phyloP scores from a whole-genome alignment of 2,113 vertebrate genomes.

The Hemicordylus capensis region DNA sequence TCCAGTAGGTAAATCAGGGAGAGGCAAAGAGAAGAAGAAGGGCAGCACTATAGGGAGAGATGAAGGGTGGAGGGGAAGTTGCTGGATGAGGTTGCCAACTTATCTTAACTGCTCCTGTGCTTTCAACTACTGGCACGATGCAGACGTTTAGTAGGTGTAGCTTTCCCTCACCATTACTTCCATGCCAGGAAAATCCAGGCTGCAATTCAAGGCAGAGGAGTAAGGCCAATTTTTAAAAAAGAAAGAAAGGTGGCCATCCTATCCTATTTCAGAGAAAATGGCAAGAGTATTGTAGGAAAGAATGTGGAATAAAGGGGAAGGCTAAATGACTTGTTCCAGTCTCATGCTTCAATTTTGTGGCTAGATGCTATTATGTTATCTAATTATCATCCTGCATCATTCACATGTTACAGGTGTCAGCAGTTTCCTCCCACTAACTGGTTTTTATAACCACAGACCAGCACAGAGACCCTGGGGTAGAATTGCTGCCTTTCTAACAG shows the following conservation, averaged over 20 bases:
- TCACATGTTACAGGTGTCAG: not conserved
- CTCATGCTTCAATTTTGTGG: not conserved
- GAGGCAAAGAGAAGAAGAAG: not conserved
- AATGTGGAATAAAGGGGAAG: not conserved
- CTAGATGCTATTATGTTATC: not conserved
- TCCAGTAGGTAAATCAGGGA: not conserved
- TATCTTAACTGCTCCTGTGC: not conserved
- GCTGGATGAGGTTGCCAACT: not conserved
- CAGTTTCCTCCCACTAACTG: slow-evolving; percentile 16
- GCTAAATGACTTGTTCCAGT: not conserved
- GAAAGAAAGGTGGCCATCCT: not conserved
- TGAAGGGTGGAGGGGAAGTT: not conserved
- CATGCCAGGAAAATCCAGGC: not conserved
- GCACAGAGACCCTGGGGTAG: not conserved
- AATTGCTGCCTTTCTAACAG: not conserved
- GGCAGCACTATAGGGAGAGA: not conserved
- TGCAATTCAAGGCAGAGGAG: not conserved
- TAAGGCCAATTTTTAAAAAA: not conserved
- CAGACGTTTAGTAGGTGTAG: not conserved
- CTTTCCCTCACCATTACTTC: not conserved
- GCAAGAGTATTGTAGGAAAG: not conserved
- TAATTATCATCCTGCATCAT: slow-evolving; percentile 5
- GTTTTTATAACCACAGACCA: not conserved
- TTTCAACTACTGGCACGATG: not conserved
- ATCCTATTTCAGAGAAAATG: no score